A percentile compares a stretch with the other conserved stretches of the same genome.
phyloP scores from a whole-genome alignment of 1,140 invertebrate species.

The Drosophila kepulauana region DNA sequence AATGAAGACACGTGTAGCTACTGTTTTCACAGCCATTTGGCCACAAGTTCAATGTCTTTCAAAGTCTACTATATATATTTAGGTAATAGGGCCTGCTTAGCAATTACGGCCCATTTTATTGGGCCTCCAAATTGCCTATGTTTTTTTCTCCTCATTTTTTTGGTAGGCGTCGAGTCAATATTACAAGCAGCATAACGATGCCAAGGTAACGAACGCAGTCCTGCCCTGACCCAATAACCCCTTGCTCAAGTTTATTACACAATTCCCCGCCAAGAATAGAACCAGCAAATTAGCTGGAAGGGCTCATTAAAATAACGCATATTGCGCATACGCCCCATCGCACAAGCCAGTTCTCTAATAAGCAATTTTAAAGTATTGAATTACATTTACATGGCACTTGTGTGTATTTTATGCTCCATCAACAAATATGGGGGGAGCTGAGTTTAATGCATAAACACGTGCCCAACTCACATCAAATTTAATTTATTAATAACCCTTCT shows the following conservation, averaged over 20 bases:
- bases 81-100: slow-evolving; percentile 15
- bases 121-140: slow-evolving; percentile 22
- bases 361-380: slow-evolving; percentile 56
- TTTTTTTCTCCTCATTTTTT: too few species aligned
- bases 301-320: slow-evolving; percentile 42
- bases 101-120: slow-evolving; percentile 42
- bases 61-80: slow-evolving; percentile 1
- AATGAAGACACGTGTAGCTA: slow-evolving; percentile 40
- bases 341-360: slow-evolving; percentile 14
- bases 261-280: slow-evolving; percentile 5
- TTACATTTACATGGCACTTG: slow-evolving; percentile 42
- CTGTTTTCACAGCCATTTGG: slow-evolving; percentile 32
- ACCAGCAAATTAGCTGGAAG: slow-evolving; percentile 40
- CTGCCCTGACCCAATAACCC: slow-evolving; percentile 42
- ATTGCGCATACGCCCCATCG: slow-evolving; percentile 38
- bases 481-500: slow-evolving; percentile 80
- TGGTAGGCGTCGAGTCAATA: not conserved
- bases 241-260: slow-evolving; percentile 33
- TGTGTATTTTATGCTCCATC: slow-evolving; percentile 26
- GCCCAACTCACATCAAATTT: slow-evolving; percentile 52
- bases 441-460: slow-evolving; percentile 22
- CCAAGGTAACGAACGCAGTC: slow-evolving; percentile 32
- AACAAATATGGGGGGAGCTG: too few species aligned
- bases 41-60: slow-evolving; percentile 52
- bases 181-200: slow-evolving; percentile 17